phyloP scores from a whole-genome alignment of 1,140 invertebrate genomes.

The Hestina assimilis region DNA sequence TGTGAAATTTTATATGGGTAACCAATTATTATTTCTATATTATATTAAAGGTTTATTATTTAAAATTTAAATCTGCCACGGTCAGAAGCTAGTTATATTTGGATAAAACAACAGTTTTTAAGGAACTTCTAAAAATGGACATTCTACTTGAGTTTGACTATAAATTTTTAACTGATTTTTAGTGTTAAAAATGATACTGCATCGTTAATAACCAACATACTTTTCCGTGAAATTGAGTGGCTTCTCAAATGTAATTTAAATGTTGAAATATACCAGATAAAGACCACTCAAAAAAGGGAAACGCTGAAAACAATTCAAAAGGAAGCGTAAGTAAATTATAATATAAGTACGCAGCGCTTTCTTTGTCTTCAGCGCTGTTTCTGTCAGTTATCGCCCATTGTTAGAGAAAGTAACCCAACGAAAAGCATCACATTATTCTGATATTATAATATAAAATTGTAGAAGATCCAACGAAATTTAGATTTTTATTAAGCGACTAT shows the following conservation, averaged over 20 bases:
- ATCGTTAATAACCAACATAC: no score
- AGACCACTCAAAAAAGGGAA: slow-evolving; percentile 53
- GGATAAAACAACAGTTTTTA: no score
- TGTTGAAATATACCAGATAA: slow-evolving; percentile 55
- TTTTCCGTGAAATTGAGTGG: slow-evolving; percentile 34
- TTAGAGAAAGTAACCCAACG: slow-evolving; percentile 33
- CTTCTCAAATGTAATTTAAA: slow-evolving; percentile 51
- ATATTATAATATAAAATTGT: not conserved
- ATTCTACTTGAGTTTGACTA: no score
- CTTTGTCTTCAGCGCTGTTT: slow-evolving; percentile 54
- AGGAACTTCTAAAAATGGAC: no score
- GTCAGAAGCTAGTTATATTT: no score
- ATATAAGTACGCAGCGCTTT: slow-evolving; percentile 44
- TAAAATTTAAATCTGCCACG: no score
- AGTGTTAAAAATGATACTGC: no score
- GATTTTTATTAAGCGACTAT: no score
- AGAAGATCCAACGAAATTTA: not conserved
- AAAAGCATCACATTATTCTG: not conserved
- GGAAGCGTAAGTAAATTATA: slow-evolving; percentile 60
- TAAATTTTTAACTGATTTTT: no score
- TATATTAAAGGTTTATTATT: no score
- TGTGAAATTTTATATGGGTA: no score
- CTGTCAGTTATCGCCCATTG: slow-evolving; percentile 41
- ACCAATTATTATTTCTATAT: no score
- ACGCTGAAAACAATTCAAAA: slow-evolving; percentile 66